These are phyloP conservation scores for Caenorhabditis becei DNA, from an alignment of 2,888 invertebrate genomes.

Conservation along the genomic window DNA sequence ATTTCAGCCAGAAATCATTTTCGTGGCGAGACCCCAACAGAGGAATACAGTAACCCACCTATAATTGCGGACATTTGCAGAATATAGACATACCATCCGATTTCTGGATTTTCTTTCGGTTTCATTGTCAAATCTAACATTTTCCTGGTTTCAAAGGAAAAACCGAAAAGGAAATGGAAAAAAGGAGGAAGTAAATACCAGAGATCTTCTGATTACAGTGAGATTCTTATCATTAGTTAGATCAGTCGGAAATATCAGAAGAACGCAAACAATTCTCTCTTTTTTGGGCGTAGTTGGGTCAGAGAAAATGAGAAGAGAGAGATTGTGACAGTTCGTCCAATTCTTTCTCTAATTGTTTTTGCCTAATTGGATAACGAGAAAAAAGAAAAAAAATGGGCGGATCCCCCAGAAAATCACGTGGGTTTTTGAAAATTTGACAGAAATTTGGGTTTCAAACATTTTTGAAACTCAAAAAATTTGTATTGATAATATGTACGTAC, in stretches of 20 bases:
- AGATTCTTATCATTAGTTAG: too few relatives aligned
- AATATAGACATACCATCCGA: constrained; percentile 70
- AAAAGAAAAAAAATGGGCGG: constrained; percentile 13
- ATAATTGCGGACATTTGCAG: constrained; percentile 29
- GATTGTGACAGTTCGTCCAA: neutral
- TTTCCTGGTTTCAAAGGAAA: too few relatives aligned
- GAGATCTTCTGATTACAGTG: too few relatives aligned
- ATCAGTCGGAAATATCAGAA: neutral
- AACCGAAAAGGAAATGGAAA: neutral
- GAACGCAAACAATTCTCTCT: neutral
- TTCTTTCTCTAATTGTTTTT: neutral
- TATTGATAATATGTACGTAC: too few relatives aligned
- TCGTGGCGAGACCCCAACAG: too few relatives aligned
- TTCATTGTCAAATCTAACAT: too few relatives aligned
- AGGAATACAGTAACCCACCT: constrained; percentile 21
- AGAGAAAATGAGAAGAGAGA: constrained; percentile 3
- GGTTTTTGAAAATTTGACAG: too few relatives aligned
- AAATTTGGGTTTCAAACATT: too few relatives aligned
- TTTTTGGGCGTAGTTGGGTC: constrained; percentile 12
- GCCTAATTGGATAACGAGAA: neutral
- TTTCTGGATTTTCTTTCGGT: constrained; percentile 46
- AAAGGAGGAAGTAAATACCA: constrained; percentile 2
- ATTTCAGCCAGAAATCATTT: too few relatives aligned
- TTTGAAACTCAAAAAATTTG: too few relatives aligned
- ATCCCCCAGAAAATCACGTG: neutral